Evolutionary conservation across 2,113 vertebrate genomes (phyloP), one percentile per base, ranked within the genome.

Genomic region (Trogon surrucura): DNA sequence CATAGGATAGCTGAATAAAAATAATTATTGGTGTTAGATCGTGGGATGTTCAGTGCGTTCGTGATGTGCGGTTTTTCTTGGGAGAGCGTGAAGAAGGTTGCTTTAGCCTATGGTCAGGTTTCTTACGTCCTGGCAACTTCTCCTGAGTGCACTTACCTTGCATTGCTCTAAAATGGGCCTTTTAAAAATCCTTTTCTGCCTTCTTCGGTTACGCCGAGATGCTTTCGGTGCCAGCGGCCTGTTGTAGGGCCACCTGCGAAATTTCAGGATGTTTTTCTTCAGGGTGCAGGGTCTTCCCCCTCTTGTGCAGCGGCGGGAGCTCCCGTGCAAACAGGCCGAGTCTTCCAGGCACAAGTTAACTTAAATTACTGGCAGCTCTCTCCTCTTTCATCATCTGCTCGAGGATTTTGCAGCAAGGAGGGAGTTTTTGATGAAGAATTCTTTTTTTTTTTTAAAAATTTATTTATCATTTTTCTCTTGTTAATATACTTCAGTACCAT

Each of bases 31-130:
- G 3, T 36, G 14, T 44, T 56, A 21, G 41, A 23, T 38, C 53
- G 10, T 0, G 2, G 16, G 10, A 2, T 1, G 44, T 85, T 61
- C 45, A 74, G 29, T 30, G 18, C 11, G 1, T 36, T 71, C 8
- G 10, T 50, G 17, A 6, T 47, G 13, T 21, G 13, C 32, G 1
- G 6, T 29, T 60, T 65, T 86, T 22, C 5, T 56, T 30, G 48
- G 27, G 47, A 74, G 34, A 53, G 54, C 1, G 5, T 16, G n/a
- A 65, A 16, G 32, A 14, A 58, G 25, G 18, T 47, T 38, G 51
- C 61, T 82, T 50, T 48, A 51, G 16, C 9, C 3, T 58, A 11
- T 1, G 2, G 27, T 57, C 20, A n/a, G 0, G 11, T 69, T 73
- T 69, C 77, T 41, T 13, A 8, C 10, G 4, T 54, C 60, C n/a